Evolutionary conservation across 2,113 vertebrate species (phyloP).

Genomic region (Clarias batrachus): DNA sequence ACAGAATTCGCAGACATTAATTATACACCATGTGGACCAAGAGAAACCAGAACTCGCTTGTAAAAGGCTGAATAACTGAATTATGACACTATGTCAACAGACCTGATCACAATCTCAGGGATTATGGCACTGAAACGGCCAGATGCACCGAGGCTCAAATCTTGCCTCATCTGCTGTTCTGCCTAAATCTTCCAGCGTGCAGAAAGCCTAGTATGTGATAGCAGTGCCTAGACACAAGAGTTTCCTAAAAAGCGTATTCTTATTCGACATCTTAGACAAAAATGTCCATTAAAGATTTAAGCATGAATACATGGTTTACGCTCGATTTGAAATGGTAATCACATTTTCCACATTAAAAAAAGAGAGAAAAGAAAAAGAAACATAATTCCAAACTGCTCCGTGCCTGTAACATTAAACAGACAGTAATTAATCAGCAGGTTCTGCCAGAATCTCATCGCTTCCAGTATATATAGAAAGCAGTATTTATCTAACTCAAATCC

Average conservation of each 20-base stretch:
- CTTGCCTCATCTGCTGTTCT: neutral
- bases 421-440: neutral
- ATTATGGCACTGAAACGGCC: neutral
- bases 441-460: neutral
- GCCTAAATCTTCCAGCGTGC: neutral
- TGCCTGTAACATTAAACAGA: neutral
- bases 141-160: neutral
- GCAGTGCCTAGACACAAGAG: neutral
- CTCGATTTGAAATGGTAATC: neutral
- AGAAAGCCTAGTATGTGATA: neutral
- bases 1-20: neutral
- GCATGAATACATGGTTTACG: neutral
- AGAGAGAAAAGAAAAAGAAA: neutral
- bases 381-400: neutral
- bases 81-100: neutral
- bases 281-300: neutral
- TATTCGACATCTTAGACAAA: neutral
- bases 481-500: neutral
- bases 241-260: neutral
- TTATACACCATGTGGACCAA: no score
- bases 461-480: conserved; percentile 2
- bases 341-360: neutral
- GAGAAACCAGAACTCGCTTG: neutral
- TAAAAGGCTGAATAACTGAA: neutral
- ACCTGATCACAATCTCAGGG: neutral